Evolutionary conservation across 2,888 invertebrate genomes (phyloP).

Genomic region (Diarsia brunnea): DNA sequence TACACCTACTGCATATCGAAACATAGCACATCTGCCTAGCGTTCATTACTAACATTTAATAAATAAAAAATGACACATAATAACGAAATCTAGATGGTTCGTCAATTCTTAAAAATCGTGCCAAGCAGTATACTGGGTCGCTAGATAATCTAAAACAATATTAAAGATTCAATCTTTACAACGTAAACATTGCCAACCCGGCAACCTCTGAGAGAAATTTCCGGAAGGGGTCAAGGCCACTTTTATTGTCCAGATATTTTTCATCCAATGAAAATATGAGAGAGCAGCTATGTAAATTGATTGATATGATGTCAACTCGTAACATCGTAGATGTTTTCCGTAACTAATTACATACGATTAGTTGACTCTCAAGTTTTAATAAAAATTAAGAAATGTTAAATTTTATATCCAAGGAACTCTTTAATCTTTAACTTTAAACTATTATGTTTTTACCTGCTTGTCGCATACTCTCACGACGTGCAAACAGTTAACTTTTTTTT

Average conservation of each 20-base stretch:
- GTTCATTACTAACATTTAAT: no score
- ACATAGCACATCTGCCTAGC: no score
- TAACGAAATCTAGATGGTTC: no score
- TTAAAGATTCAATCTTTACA: not conserved
- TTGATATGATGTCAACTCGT: no score
- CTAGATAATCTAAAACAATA: no score
- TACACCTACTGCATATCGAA: no score
- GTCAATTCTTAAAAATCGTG: no score
- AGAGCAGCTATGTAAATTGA: not conserved
- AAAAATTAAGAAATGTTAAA: not conserved
- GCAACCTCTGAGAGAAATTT: not conserved
- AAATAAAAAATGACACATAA: no score
- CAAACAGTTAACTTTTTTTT: no score
- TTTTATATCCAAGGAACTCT: not conserved
- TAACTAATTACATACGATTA: not conserved
- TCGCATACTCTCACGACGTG: no score
- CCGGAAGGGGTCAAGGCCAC: constrained; percentile 10
- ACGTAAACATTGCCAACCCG: not conserved
- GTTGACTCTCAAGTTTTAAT: not conserved
- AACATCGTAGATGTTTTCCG: not conserved
- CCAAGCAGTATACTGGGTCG: no score
- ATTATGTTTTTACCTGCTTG: no score
- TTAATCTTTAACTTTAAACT: not conserved
- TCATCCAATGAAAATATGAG: not conserved
- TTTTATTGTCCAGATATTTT: constrained; percentile 18